phyloP scores from a whole-genome alignment of 2,797 vertebrate genomes.

The Cynodonichthys magdalenae region DNA sequence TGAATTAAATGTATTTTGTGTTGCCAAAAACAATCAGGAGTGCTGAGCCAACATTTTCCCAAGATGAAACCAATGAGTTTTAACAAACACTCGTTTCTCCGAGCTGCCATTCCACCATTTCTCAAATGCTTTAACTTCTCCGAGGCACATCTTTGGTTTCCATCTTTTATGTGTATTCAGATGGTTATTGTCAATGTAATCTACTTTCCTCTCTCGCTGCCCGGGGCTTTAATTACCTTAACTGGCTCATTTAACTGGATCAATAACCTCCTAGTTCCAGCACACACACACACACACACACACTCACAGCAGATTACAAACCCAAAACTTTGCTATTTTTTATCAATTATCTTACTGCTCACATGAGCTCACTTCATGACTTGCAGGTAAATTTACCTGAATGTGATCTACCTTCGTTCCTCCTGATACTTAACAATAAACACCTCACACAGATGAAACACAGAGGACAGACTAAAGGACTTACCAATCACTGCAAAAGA shows the following conservation, averaged over 20 bases:
- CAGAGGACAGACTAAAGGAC: conserved; percentile 6
- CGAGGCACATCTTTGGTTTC: conserved; percentile 36
- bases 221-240: conserved; percentile 74
- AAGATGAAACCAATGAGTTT: conserved; percentile 25
- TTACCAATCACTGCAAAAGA: conserved; percentile 15
- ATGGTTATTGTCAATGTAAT: conserved; percentile 71
- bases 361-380: conserved; percentile 16
- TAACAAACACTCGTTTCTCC: conserved; percentile 27
- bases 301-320: conserved; percentile 20
- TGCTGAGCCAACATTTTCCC: conserved; percentile 35
- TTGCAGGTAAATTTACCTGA: conserved; percentile 1
- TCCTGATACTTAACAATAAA: not conserved
- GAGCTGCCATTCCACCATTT: conserved; percentile 37
- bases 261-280: conserved; percentile 50
- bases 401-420: conserved; percentile 18
- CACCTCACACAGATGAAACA: conserved; percentile 7
- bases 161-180: conserved; percentile 61
- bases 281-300: conserved; percentile 32
- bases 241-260: conserved; percentile 77
- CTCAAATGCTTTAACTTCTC: conserved; percentile 50
- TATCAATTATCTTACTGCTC: conserved; percentile 23
- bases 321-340: conserved; percentile 15
- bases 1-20: conserved; percentile 14
- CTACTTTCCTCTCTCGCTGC: conserved; percentile 53
- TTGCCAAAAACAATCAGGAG: conserved; percentile 20